Conservation (phyloP, 2,888 invertebrate species). For the Latrodectus elegans region DNA sequence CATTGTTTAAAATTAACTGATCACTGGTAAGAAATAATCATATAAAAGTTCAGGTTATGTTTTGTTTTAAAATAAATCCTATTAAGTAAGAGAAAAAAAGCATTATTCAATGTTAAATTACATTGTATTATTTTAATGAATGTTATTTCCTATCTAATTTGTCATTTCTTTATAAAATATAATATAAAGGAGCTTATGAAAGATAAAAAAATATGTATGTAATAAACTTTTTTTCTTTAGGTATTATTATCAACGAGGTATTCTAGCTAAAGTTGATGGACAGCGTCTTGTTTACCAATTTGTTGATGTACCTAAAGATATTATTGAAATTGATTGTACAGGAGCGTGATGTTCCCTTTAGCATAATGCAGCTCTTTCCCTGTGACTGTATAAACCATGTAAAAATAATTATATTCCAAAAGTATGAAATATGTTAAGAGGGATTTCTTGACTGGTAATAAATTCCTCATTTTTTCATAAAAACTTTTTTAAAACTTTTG, state of each 20-base stretch:
- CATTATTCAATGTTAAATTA: no score
- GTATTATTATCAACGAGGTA: slow-evolving; percentile 99
- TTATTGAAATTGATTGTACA: slow-evolving; percentile 84
- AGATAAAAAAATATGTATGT: no score
- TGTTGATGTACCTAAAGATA: slow-evolving; percentile 99
- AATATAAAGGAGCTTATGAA: no score
- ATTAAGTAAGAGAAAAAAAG: no score
- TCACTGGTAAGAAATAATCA: no score
- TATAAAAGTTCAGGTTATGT: no score
- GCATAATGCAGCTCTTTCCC: slow-evolving; percentile 36
- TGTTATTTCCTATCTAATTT: no score
- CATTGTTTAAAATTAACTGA: no score
- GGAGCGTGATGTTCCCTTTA: slow-evolving; percentile 59
- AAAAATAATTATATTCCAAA: slow-evolving; percentile 42
- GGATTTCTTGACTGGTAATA: background rate
- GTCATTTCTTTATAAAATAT: no score
- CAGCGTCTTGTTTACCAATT: slow-evolving; percentile 99
- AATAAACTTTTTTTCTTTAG: slow-evolving; percentile 73
- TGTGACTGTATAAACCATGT: slow-evolving; percentile 28
- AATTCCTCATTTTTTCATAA: slow-evolving; percentile 22
- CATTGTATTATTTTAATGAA: no score
- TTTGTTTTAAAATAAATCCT: no score
- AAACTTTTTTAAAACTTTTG: slow-evolving; percentile 27
- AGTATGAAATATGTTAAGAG: slow-evolving; percentile 12
- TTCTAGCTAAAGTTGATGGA: slow-evolving; percentile 98